phyloP scores from a whole-genome alignment of 2,113 vertebrate species.

The Fregetta grallaria region DNA sequence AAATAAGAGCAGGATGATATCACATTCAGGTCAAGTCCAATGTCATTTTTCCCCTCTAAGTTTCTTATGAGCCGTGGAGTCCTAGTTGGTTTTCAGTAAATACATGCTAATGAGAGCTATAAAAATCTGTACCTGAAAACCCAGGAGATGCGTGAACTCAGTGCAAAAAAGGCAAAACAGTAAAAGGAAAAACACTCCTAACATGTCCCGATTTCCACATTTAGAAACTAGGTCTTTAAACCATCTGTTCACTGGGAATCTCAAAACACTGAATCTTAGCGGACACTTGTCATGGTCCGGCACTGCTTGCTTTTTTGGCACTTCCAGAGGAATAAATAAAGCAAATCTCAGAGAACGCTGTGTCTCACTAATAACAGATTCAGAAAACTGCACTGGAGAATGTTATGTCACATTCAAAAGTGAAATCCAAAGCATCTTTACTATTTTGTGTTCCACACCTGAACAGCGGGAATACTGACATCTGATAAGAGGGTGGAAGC shows the following conservation, averaged over 20 bases:
- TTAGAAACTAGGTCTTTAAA: conserved; percentile 52
- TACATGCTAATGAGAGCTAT: not conserved
- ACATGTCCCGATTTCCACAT: conserved; percentile 5
- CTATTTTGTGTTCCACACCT: not conserved
- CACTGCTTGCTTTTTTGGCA: not conserved
- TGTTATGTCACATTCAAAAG: not conserved
- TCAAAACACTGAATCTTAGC: not conserved
- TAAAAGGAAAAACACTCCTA: not conserved
- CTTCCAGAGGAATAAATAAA: not conserved
- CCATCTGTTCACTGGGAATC: conserved; percentile 44
- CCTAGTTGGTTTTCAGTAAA: not conserved
- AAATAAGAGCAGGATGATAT: not conserved
- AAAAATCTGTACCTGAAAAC: not conserved
- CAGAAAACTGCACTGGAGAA: not conserved
- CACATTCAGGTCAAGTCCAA: not conserved
- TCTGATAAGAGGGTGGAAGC: not conserved
- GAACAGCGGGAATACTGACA: not conserved
- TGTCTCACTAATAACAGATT: not conserved
- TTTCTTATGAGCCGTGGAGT: not conserved
- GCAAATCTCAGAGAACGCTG: not conserved
- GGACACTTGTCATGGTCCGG: not conserved
- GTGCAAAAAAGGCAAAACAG: not conserved
- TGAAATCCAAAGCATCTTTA: not conserved
- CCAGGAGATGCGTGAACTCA: not conserved
- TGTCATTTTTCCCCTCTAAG: not conserved